Evolutionary conservation across 2,113 vertebrate species (phyloP), one percentile per base, ranked within the genome.

Genomic region (Poeciliopsis occidentalis): DNA sequence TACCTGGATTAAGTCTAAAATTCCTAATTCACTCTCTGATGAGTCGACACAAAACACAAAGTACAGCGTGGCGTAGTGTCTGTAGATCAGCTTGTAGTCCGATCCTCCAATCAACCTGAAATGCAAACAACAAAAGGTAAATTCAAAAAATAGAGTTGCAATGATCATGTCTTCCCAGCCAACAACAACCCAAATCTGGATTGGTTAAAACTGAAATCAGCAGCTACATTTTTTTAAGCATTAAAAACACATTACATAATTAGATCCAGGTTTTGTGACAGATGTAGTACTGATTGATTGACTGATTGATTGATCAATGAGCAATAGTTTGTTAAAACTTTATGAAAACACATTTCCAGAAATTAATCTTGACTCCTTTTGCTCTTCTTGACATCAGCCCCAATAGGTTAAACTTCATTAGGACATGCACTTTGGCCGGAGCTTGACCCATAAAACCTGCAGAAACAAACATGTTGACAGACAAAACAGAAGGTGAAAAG

Each of bases 21-120:
- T 99, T 89, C 98, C 98, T 88, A 99, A 95, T 91, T 99, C 98
- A 70, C 98, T 99, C 93, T 99, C 98, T 69, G 97, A 99, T 70
- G 98, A 99, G 92, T 99, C 98, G 87, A 99, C 98, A 87, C 98
- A 99, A 88, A 99, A 99, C 86, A 99, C 98, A 94, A 99, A 99
- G 95, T 99, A 99, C 37, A 99, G 93, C 0, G 98, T 99, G 82
- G 98, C 98, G 72, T 99, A 99, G 90, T 99, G 98, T 93, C 98
- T 96, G 92, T 99, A 99, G 91, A 99, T 99, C 67, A 99, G 95
- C 87, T 98, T 99, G 95, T 99, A 99, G 92, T 99, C 98, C 29
- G 98, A 98, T 76, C 98, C 98, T 69, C 98, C 98, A 79, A 99
- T 99, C 92, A 99, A 94, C 92, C 98, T 99, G 90, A 89, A 63